Evolutionary conservation across 2,888 invertebrate genomes (phyloP).

Genomic region (Rosalia funebris): DNA sequence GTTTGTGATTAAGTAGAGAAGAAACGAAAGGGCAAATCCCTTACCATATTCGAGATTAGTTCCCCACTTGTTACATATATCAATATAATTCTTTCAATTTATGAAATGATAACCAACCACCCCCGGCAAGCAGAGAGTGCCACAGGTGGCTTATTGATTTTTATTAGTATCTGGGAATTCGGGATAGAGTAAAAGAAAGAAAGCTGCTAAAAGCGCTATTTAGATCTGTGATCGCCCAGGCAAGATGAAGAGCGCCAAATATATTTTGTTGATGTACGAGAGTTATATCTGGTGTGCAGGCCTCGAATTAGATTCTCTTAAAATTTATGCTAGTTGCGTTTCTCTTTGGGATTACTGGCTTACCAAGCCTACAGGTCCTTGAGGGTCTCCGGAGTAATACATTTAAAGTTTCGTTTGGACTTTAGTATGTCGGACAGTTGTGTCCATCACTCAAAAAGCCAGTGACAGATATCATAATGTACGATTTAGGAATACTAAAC

Average conservation of each 20-base stretch:
- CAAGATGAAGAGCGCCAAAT: conserved; percentile 20
- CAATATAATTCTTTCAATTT: too few relatives aligned
- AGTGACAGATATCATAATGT: too few relatives aligned
- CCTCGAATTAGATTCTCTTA: conserved; percentile 50
- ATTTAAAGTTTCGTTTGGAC: conserved; percentile 7
- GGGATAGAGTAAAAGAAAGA: conserved; percentile 19
- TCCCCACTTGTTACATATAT: too few relatives aligned
- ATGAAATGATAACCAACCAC: too few relatives aligned
- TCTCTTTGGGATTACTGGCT: conserved; percentile 42
- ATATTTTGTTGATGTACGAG: conserved; percentile 11
- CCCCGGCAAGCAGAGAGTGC: too few relatives aligned
- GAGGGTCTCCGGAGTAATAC: conserved; percentile 6
- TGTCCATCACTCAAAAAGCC: too few relatives aligned
- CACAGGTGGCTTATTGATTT: conserved; percentile 33
- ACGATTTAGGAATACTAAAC: too few relatives aligned
- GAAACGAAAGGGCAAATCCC: too few relatives aligned
- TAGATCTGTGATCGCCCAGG: conserved; percentile 13
- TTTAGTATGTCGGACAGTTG: too few relatives aligned
- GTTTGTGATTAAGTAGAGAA: too few relatives aligned
- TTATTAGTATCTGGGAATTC: conserved; percentile 26
- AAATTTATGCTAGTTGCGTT: conserved; percentile 46
- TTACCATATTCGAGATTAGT: too few relatives aligned
- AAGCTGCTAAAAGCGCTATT: conserved; percentile 20
- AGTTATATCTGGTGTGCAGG: conserved; percentile 40
- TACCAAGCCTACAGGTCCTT: conserved; percentile 33